Conservation (phyloP, 2,113 vertebrate species). For the Poecile atricapillus region DNA sequence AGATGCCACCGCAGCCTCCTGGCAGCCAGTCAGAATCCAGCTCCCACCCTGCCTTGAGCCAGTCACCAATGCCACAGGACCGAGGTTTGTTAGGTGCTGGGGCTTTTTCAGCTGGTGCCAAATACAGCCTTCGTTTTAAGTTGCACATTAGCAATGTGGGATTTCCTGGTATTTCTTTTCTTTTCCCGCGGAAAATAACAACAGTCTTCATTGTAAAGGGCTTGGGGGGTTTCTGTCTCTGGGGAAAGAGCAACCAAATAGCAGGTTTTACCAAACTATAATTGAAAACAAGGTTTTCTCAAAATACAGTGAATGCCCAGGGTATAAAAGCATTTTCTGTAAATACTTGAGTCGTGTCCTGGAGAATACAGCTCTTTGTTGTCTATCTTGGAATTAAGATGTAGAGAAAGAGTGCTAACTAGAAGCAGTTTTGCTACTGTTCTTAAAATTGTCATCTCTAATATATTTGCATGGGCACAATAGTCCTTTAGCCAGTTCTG, state of each 20-base stretch:
- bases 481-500: not conserved
- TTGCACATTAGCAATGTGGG: not conserved
- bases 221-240: not conserved
- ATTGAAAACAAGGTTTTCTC: conserved; percentile 15
- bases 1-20: conserved; percentile 85
- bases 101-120: not conserved
- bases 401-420: not conserved
- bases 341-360: not conserved
- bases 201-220: not conserved
- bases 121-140: not conserved
- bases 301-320: not conserved
- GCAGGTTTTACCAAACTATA: conserved; percentile 17
- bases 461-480: not conserved
- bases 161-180: conserved; percentile 36
- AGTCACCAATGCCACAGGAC: conserved; percentile 93
- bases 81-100: conserved; percentile 82
- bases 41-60: conserved; percentile 85
- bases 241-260: conserved; percentile 10
- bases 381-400: not conserved
- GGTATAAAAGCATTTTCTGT: conserved; percentile 28
- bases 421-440: not conserved
- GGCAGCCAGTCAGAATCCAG: conserved; percentile 89
- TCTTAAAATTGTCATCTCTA: not conserved
- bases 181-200: conserved; percentile 28
- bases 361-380: not conserved